These are phyloP conservation scores for Apis dorsata DNA, from an alignment of 1,140 invertebrate genomes.

Conservation along the genomic window DNA sequence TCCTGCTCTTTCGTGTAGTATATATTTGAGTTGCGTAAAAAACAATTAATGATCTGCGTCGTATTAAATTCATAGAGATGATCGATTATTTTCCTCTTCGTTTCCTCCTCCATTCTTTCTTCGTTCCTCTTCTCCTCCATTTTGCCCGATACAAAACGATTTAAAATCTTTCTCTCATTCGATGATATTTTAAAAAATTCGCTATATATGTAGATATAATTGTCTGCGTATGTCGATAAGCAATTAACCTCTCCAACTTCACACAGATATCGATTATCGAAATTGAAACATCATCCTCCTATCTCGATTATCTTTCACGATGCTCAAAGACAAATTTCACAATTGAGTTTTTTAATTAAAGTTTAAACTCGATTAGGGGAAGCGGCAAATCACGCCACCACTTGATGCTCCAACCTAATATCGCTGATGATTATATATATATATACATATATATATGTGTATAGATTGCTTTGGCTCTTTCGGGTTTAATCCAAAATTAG, in stretches of 20 bases:
- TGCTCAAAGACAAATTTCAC: not conserved
- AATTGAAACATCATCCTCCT: not conserved
- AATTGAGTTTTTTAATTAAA: slow-evolving; percentile 1
- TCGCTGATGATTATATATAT: not conserved
- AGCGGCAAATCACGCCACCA: slow-evolving; percentile 14
- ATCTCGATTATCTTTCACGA: not conserved
- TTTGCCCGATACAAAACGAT: not conserved
- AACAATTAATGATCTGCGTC: not conserved
- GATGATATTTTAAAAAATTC: not conserved
- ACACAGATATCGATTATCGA: not conserved
- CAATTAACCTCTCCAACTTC: not conserved
- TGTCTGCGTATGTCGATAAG: not conserved
- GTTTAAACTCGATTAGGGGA: not conserved
- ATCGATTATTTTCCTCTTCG: not conserved
- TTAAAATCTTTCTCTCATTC: not conserved
- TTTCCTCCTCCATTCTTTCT: slow-evolving; percentile 17
- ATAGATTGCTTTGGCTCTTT: not conserved
- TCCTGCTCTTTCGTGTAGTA: not conserved
- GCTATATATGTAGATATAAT: not conserved
- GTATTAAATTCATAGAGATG: not conserved
- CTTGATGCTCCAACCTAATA: slow-evolving; percentile 22
- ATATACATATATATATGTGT: not conserved
- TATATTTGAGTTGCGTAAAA: not conserved
- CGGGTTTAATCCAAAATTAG: slow-evolving; percentile 25
- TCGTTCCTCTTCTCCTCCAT: not conserved